These are phyloP conservation scores for Apostichopus japonicus DNA, from an alignment of 35 echinoderm and acorn worm species.

Conservation along the genomic window DNA sequence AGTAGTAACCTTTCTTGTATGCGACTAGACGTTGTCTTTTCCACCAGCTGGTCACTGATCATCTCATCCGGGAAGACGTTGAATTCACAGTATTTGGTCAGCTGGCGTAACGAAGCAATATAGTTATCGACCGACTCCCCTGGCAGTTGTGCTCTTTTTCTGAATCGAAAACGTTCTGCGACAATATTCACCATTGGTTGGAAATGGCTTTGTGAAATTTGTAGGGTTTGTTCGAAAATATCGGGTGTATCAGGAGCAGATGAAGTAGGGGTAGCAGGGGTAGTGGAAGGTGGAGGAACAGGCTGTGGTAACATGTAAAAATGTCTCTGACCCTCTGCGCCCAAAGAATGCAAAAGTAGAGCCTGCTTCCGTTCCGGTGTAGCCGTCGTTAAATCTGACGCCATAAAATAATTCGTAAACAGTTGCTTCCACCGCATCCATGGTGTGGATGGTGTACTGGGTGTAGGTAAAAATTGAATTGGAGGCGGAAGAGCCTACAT, in stretches of 20 bases:
- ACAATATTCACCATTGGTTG: background rate
- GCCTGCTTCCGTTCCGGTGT: background rate
- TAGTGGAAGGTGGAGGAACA: background rate
- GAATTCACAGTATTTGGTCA: conserved; percentile 28
- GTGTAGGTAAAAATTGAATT: background rate
- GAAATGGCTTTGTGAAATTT: background rate
- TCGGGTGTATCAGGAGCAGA: background rate
- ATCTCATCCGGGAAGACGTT: background rate
- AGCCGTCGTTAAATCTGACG: background rate
- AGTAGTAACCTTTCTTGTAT: background rate
- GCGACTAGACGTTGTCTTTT: background rate
- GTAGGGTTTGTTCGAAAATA: background rate
- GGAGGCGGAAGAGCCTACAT: too few relatives aligned
- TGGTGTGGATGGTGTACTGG: conserved; percentile 8
- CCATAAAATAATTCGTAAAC: conserved; percentile 14
- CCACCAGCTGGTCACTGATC: conserved; percentile 39
- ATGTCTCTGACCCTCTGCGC: conserved; percentile 15
- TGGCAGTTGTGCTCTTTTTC: conserved; percentile 12
- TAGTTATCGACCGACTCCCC: background rate
- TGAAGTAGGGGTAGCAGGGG: background rate
- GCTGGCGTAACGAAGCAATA: background rate
- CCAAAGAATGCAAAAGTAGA: conserved; percentile 32
- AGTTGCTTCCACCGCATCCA: conserved; percentile 27
- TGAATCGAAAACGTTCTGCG: conserved; percentile 21
- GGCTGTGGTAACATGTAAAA: conserved; percentile 29